These are phyloP conservation scores for Bubo blakistoni DNA, from an alignment of 2,113 vertebrate species.

Conservation along the genomic window DNA sequence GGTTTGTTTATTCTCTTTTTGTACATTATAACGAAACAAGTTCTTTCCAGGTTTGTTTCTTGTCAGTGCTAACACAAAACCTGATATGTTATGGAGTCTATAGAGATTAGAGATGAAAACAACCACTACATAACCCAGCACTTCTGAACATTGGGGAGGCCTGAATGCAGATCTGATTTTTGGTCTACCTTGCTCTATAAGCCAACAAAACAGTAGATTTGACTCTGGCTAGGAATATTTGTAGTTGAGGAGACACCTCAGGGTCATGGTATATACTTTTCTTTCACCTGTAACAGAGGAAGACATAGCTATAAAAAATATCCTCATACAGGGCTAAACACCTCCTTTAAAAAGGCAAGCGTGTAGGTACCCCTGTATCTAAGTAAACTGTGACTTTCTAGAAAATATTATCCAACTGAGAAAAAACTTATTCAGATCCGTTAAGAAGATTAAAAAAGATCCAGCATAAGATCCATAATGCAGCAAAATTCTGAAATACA, in stretches of 20 bases:
- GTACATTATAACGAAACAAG: rapidly evolving
- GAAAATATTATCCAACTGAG: not conserved
- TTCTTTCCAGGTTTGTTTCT: not conserved
- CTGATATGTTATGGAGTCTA: rapidly evolving
- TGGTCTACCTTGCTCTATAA: not conserved
- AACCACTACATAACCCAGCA: not conserved
- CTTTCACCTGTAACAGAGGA: not conserved
- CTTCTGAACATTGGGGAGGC: not conserved
- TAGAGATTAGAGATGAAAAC: not conserved
- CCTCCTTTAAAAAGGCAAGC: not conserved
- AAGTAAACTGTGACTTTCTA: not conserved
- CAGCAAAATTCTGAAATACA: not conserved
- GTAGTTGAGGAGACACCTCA: not conserved
- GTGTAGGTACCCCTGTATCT: not conserved
- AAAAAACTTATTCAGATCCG: not conserved
- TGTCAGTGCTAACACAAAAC: not conserved
- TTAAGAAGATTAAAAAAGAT: not conserved
- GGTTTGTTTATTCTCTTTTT: not conserved
- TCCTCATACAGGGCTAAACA: not conserved
- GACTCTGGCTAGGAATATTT: not conserved
- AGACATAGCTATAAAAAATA: not conserved
- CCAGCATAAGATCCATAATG: not conserved
- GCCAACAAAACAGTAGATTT: not conserved
- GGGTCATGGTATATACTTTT: too few relatives aligned
- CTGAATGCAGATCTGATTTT: not conserved